phyloP scores from a whole-genome alignment of 2,797 vertebrate genomes.

The Alca torda region DNA sequence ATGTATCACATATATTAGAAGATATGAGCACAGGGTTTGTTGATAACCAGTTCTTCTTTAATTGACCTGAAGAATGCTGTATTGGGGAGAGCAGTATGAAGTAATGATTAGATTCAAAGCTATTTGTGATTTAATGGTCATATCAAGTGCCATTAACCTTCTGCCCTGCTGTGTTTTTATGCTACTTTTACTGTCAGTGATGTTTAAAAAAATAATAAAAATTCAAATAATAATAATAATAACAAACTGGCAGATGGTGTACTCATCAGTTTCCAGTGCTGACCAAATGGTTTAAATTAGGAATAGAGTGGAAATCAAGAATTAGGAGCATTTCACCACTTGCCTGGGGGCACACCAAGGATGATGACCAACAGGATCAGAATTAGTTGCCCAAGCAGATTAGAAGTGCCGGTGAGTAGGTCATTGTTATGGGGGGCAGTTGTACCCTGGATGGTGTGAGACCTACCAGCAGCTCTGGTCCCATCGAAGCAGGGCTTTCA shows the following conservation, averaged over 20 bases:
- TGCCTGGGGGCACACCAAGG: neutral
- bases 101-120: neutral
- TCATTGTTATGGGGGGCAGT: accelerated
- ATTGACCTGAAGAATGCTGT: neutral
- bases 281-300: conserved; percentile 62
- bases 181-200: conserved; percentile 3
- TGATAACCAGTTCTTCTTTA: neutral
- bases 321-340: conserved; percentile 10
- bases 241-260: conserved; percentile 13
- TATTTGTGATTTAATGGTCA: neutral
- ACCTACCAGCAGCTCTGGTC: neutral
- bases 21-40: neutral
- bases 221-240: neutral
- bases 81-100: neutral
- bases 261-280: conserved; percentile 24
- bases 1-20: neutral
- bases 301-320: conserved; percentile 49
- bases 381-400: neutral
- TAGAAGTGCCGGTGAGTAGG: neutral
- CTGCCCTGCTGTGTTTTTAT: neutral
- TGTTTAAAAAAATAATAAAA: neutral
- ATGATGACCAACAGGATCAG: neutral
- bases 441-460: neutral
- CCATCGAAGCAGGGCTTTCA: neutral
- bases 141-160: neutral